phyloP scores from a whole-genome alignment of 1,140 invertebrate genomes.

The Sarcophaga peregrina region DNA sequence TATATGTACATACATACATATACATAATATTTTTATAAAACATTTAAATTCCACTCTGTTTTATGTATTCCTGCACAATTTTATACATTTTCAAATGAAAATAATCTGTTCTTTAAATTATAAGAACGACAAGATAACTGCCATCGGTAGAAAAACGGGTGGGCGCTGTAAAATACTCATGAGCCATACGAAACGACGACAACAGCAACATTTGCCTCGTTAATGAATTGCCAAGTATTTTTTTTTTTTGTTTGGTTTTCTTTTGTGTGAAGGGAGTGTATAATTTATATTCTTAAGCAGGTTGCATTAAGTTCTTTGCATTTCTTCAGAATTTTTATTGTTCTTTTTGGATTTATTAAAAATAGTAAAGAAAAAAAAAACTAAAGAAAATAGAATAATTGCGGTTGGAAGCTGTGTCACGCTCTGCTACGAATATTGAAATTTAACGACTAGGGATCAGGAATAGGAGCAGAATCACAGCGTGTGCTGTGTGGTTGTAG shows the following conservation, averaged over 20 bases:
- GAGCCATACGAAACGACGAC: background rate
- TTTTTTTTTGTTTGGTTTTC: background rate
- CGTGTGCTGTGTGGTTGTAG: background rate
- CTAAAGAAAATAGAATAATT: background rate
- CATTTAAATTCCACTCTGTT: background rate
- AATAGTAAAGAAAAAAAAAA: background rate
- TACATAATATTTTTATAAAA: no score
- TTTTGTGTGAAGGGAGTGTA: background rate
- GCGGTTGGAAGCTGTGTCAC: background rate
- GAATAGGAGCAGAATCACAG: background rate
- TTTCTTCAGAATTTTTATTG: background rate
- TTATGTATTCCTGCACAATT: background rate
- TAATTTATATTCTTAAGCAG: conserved; percentile 25
- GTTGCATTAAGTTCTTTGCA: background rate
- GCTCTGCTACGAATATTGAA: background rate
- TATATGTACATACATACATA: no score
- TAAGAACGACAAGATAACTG: background rate
- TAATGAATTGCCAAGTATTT: conserved; percentile 5
- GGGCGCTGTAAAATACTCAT: background rate
- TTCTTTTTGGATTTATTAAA: background rate
- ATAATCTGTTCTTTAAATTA: conserved; percentile 3
- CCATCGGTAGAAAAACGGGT: background rate
- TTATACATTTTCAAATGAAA: background rate
- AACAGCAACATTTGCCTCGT: background rate
- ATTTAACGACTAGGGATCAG: no score